Conservation (phyloP, 2,888 invertebrate genomes). For the Crossocerus cetratus region DNA sequence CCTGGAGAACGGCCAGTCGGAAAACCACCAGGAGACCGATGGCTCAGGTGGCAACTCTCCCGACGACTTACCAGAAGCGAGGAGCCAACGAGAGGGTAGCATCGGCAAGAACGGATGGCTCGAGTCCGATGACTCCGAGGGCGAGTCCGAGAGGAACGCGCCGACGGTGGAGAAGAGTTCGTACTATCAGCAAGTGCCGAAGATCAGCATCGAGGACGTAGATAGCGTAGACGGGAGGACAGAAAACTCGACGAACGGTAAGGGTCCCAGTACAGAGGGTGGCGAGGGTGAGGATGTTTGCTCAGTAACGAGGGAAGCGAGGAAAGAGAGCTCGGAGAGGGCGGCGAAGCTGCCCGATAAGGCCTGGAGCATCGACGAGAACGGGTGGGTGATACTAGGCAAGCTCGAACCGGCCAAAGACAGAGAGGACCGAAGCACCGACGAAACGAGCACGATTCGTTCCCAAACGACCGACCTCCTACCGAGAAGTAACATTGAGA, state of each 20-base stretch:
- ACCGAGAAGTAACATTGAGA: slow-evolving; percentile 58
- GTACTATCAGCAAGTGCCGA: slow-evolving; percentile 10
- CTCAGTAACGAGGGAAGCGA: neutral
- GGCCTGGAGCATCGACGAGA: slow-evolving; percentile 58
- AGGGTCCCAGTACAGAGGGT: neutral
- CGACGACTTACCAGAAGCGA: slow-evolving; percentile 28
- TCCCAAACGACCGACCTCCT: slow-evolving; percentile 56
- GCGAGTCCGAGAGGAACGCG: slow-evolving; percentile 54
- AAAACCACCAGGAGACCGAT: neutral
- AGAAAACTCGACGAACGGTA: neutral
- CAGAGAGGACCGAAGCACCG: slow-evolving; percentile 37
- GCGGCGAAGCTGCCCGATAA: slow-evolving; percentile 2
- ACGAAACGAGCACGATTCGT: slow-evolving; percentile 56
- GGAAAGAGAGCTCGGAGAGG: neutral
- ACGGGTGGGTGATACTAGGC: slow-evolving; percentile 58
- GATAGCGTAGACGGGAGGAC: neutral
- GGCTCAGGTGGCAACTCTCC: slow-evolving; percentile 11
- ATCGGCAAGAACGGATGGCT: slow-evolving; percentile 68
- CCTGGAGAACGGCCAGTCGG: neutral
- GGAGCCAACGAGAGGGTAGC: slow-evolving; percentile 48
- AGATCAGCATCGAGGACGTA: neutral
- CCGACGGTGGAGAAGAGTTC: slow-evolving; percentile 3
- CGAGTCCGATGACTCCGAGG: slow-evolving; percentile 65
- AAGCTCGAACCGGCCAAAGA: slow-evolving; percentile 42
- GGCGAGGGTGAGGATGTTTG: neutral